phyloP scores from a whole-genome alignment of 2,888 invertebrate genomes.

The Ochropacha duplaris region DNA sequence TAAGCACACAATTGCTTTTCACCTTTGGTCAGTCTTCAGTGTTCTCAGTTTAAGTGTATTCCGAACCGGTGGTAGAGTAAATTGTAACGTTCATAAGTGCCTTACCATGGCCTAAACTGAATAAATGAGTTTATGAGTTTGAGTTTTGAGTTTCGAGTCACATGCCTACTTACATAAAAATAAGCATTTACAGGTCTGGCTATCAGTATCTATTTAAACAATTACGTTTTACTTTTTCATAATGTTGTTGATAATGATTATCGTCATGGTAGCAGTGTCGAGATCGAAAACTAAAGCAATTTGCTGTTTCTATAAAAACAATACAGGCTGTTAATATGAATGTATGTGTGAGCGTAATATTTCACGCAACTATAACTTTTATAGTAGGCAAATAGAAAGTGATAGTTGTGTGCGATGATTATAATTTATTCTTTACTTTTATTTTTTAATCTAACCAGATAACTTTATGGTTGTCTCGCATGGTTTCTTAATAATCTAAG shows the following conservation, averaged over 20 bases:
- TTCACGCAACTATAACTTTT: constrained; percentile 31
- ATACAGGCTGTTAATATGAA: background rate
- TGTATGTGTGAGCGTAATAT: constrained; percentile 17
- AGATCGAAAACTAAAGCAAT: constrained; percentile 2
- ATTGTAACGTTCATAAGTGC: no score
- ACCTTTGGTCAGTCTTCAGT: no score
- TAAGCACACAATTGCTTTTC: no score
- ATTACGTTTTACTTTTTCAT: background rate
- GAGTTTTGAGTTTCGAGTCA: no score
- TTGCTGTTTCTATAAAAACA: background rate
- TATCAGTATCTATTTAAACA: background rate
- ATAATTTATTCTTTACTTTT: background rate
- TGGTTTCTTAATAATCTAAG: background rate
- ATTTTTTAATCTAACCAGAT: background rate
- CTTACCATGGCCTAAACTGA: no score
- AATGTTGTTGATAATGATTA: background rate
- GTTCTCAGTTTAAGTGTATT: no score
- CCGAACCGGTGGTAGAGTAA: no score
- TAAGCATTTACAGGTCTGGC: background rate
- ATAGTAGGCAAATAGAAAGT: constrained; percentile 36
- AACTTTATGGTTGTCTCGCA: background rate
- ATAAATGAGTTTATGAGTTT: no score
- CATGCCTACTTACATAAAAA: no score
- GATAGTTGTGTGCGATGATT: constrained; percentile 20
- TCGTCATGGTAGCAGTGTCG: background rate